Conservation (phyloP, 2,797 vertebrate genomes). For the Pipistrellus nathusii region DNA sequence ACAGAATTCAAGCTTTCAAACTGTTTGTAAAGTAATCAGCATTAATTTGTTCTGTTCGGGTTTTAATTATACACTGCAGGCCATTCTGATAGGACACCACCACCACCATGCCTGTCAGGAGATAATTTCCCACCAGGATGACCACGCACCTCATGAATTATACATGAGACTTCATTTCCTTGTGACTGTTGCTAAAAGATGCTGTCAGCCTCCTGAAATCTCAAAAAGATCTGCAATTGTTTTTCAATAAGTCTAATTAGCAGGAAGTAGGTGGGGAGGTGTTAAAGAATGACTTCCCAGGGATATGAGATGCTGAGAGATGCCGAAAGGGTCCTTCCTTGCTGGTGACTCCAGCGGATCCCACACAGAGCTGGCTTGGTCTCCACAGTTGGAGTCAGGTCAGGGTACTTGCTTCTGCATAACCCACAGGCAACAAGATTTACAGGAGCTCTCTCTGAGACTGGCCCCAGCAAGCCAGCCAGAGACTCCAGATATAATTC, state of each 20-base stretch:
- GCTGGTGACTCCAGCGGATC: background rate
- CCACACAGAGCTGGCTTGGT: background rate
- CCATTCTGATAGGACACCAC: slow-evolving; percentile 87
- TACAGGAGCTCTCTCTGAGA: slow-evolving; percentile 86
- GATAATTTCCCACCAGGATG: slow-evolving; percentile 89
- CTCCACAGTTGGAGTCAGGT: slow-evolving; percentile 67
- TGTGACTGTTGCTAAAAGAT: slow-evolving; percentile 86
- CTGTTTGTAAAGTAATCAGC: slow-evolving; percentile 88
- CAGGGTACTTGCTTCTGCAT: slow-evolving; percentile 77
- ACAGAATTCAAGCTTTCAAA: slow-evolving; percentile 86
- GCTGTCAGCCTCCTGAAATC: slow-evolving; percentile 86
- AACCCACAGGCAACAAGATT: slow-evolving; percentile 84
- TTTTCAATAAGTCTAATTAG: slow-evolving; percentile 87
- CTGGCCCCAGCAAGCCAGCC: slow-evolving; percentile 84
- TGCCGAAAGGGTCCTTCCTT: slow-evolving; percentile 66
- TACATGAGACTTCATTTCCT: slow-evolving; percentile 88
- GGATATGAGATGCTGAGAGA: slow-evolving; percentile 79
- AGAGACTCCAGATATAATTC: slow-evolving; percentile 90
- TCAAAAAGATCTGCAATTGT: slow-evolving; percentile 86
- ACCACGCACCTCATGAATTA: slow-evolving; percentile 90
- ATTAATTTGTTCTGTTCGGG: slow-evolving; percentile 89
- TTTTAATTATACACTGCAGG: slow-evolving; percentile 88
- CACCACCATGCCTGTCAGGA: slow-evolving; percentile 86
- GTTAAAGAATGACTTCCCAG: slow-evolving; percentile 80
- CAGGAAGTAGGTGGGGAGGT: slow-evolving; percentile 82